These are phyloP conservation scores for Scaptomyza pallida DNA, from an alignment of 1,140 invertebrate genomes.

Conservation along the genomic window DNA sequence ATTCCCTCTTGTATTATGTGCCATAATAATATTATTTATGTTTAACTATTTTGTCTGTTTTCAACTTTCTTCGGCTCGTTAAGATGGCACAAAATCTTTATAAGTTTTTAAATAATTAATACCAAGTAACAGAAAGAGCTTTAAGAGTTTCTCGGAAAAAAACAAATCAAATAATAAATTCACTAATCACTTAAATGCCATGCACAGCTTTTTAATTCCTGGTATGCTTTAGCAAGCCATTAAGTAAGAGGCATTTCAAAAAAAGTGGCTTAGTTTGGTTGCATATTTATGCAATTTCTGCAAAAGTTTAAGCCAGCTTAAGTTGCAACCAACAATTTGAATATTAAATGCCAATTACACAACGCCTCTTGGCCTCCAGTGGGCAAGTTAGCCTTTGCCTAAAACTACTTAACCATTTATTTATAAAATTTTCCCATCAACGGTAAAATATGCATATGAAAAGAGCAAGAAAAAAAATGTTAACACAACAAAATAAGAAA, in stretches of 20 bases:
- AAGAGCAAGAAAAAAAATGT: constrained; percentile 50
- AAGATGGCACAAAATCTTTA: too few relatives aligned
- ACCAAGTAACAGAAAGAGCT: too few relatives aligned
- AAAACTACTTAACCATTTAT: constrained; percentile 18
- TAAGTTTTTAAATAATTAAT: too few relatives aligned
- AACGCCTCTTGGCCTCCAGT: background rate
- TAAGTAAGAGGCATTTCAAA: background rate
- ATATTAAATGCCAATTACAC: constrained; percentile 20
- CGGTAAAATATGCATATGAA: constrained; percentile 60
- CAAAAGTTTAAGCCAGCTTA: constrained; percentile 7
- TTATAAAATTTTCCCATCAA: constrained; percentile 41
- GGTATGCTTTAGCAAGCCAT: background rate
- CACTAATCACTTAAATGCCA: background rate
- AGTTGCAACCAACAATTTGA: constrained; percentile 18
- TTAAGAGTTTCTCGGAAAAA: background rate
- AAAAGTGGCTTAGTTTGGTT: background rate
- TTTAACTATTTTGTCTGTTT: too few relatives aligned
- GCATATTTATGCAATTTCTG: constrained; percentile 35
- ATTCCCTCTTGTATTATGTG: background rate
- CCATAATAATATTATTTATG: too few relatives aligned
- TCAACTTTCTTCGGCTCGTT: too few relatives aligned
- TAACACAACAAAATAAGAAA: background rate
- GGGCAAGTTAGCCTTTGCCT: background rate
- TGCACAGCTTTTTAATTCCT: background rate
- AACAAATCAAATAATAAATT: background rate